A percentile compares a stretch with the other conserved stretches of the same genome.
These are phyloP conservation scores for Hipposideros armiger DNA, from an alignment of 2,113 vertebrate species.

Conservation along the genomic window DNA sequence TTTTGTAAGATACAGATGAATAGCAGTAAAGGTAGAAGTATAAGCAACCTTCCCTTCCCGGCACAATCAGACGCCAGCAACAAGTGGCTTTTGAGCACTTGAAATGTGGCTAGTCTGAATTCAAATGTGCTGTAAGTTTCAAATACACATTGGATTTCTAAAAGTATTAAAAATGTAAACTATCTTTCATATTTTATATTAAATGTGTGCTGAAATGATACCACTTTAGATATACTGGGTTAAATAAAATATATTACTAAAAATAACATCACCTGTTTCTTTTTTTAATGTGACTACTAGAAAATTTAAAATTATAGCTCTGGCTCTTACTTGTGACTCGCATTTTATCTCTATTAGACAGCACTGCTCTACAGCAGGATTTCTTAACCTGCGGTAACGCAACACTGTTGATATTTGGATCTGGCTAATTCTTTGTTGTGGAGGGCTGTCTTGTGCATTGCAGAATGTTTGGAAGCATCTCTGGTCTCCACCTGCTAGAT, in stretches of 20 bases:
- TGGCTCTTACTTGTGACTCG: neutral
- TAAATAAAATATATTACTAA: conserved; percentile 34
- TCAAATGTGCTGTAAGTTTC: neutral
- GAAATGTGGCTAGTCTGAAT: conserved; percentile 19
- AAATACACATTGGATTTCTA: neutral
- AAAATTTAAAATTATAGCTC: neutral
- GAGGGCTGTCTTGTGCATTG: neutral
- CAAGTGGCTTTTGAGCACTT: neutral
- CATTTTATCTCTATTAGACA: neutral
- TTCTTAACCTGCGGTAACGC: neutral
- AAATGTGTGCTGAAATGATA: neutral
- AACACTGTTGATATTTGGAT: neutral
- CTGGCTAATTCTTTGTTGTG: neutral
- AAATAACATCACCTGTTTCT: neutral
- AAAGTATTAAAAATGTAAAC: conserved; percentile 26
- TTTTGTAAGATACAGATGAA: neutral
- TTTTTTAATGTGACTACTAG: neutral
- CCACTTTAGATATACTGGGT: neutral
- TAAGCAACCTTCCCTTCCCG: neutral
- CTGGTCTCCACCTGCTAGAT: neutral
- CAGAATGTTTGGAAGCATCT: neutral
- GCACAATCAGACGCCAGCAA: neutral
- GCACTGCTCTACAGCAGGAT: neutral
- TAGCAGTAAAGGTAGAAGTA: neutral
- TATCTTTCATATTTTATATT: conserved; percentile 10